Evolutionary conservation across 2,888 invertebrate species (phyloP), one percentile per base, ranked within the genome.

Genomic region (Thymelicus acteon): DNA sequence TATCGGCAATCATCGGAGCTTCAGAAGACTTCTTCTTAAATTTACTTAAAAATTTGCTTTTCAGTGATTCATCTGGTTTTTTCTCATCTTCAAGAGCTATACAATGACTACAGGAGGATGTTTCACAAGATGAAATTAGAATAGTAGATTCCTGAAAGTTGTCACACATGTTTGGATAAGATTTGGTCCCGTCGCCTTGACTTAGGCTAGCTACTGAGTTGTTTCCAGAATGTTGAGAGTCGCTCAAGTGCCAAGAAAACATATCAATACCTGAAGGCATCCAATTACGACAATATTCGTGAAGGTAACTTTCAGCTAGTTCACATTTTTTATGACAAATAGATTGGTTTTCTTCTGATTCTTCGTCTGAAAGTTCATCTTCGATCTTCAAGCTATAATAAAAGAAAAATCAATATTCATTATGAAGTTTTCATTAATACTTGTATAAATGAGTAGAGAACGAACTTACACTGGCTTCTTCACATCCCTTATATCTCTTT

Each of bases 261-360:
- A 85, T 67, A 49, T 90, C 89, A 1, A 84, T 75, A 8, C 82
- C 87, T 6, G 85, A 73, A 1, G 89, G 87, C 6, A 79, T 80
- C 81, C 84, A 87, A n/a, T 87, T 79, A 1, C 82, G 81, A 72
- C 85, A 91, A 70, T 86, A 89, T 8, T 92, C 89, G 74, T 85
- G 87, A 13, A 90, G 76, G 69, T 85, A 91, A 66, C 83, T 87
- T 66, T 92, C 86, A 1, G 89, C 88, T n/a, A 87, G 82, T 73
- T 86, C 84, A 67, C 86, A 86, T 73, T 86, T 86, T 63, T 84
- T 86, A 15, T 73, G 72, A 6, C 31, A 7, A 13, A 74, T 74
- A 7, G 69, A 54, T 5, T 74, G 44, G n/a, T 73, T 72, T 1
- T 75, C 75, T 0, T 84, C 81, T 0, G 86, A 86, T 47, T 88